Percentiles rank a stretch among this genome's conserved stretches.
Conservation (phyloP, 2,888 invertebrate genomes). For the Gastracanthus pulcherrimus region DNA sequence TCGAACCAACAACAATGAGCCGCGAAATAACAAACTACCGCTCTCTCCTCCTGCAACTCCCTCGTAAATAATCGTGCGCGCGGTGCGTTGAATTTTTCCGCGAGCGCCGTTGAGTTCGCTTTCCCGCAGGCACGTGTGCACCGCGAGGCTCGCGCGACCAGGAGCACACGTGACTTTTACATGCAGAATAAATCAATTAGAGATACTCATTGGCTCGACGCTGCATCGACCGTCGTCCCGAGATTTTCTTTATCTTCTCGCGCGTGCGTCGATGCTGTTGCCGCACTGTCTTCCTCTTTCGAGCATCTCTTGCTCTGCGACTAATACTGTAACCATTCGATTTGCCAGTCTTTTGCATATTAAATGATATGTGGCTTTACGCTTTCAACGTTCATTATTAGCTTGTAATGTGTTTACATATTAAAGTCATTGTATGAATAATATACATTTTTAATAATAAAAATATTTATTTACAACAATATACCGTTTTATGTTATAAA, state of each 20-base stretch:
- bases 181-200: constrained; percentile 51
- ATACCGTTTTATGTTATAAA: too few species aligned
- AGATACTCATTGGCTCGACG: constrained; percentile 38
- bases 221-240: neutral
- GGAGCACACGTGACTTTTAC: constrained; percentile 41
- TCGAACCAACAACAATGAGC: constrained; percentile 4
- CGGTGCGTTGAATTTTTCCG: neutral
- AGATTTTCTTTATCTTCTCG: constrained; percentile 52
- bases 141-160: neutral
- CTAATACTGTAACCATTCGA: neutral
- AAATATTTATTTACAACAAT: too few species aligned
- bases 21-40: neutral
- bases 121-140: constrained; percentile 26
- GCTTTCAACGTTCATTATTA: too few species aligned
- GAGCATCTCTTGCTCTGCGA: neutral
- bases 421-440: too few species aligned
- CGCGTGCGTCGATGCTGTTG: neutral
- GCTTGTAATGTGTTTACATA: too few species aligned
- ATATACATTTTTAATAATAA: too few species aligned
- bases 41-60: neutral
- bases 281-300: constrained; percentile 23
- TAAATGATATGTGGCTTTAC: too few species aligned
- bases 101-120: constrained; percentile 1
- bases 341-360: neutral
- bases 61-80: neutral